Evolutionary conservation across 1,140 invertebrate species (phyloP).

Genomic region (Heliconius hermathena): DNA sequence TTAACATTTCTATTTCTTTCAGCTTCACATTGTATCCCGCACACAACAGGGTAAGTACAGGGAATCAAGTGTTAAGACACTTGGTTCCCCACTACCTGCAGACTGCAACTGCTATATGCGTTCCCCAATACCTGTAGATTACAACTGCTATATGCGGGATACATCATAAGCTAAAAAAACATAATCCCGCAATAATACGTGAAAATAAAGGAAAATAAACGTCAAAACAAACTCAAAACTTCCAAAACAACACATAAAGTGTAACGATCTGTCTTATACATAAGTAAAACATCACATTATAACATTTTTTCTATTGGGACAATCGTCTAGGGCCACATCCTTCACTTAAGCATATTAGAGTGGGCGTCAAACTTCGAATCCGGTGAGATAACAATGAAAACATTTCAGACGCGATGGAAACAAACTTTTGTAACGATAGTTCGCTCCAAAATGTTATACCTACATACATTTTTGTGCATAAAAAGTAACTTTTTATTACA

Average conservation of each 20-base stretch:
- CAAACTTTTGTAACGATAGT: conserved; percentile 49
- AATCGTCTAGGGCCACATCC: conserved; percentile 71
- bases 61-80: too few relatives aligned
- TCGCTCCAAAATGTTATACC: conserved; percentile 6
- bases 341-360: conserved; percentile 75
- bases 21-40: too few relatives aligned
- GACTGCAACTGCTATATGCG: too few relatives aligned
- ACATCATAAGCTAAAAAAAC: too few relatives aligned
- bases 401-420: conserved; percentile 63
- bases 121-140: too few relatives aligned
- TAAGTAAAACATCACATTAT: conserved; percentile 25
- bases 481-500: neutral
- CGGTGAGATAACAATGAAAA: conserved; percentile 65
- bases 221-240: neutral
- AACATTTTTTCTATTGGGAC: conserved; percentile 41
- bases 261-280: conserved; percentile 19
- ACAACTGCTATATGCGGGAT: too few relatives aligned
- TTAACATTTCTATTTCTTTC: too few relatives aligned
- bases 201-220: too few relatives aligned
- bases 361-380: conserved; percentile 59
- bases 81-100: too few relatives aligned
- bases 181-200: too few relatives aligned
- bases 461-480: conserved; percentile 12
- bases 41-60: too few relatives aligned
- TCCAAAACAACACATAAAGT: neutral